Evolutionary conservation across 2,797 vertebrate genomes (phyloP), one percentile per base, ranked within the genome.

Genomic region (Euthynnus affinis): DNA sequence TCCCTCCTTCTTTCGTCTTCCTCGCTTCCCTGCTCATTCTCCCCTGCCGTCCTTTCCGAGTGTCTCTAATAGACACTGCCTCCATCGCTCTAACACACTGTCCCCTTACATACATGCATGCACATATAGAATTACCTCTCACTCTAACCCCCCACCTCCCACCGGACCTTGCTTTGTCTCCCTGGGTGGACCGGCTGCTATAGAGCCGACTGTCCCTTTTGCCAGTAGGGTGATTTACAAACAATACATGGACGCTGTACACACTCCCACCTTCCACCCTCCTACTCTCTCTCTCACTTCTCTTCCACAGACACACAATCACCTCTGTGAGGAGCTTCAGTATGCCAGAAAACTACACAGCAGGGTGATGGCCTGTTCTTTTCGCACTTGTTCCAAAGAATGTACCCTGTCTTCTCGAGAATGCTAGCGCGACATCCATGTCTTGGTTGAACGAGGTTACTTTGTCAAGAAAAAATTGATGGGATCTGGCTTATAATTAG

Each of bases 141-240:
- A 51, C 73, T 75, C 82, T 67, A 23, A n/a, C n/a, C 74, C 66
- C 79, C 75, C 85, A 80, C 84, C 83, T 87, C 91, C 82, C 86
- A 65, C 73, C 27, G 55, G 80, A 87, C 83, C 78, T 56, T 18
- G 65, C 89, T 87, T 91, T 91, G 75, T 87, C 59, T 88, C 90
- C 87, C 75, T 87, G 75, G 88, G 83, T 91, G 89, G 90, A 92
- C 88, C 88, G 89, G 84, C 89, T 86, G 87, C 88, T 87, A 85
- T 83, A 85, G 88, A 93, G 89, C 89, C 49, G 79, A 92, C 89
- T 91, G 91, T 91, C 91, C 92, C 90, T 92, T 91, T 91, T 87
- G 90, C 93, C 93, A 92, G 88, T 90, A 83, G 91, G 91, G 91
- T 88, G 93, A 95, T 95, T 94, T 94, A 92, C 94, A 92, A 93